Percentiles rank a stretch among this genome's conserved stretches.
Evolutionary conservation across 2,797 vertebrate genomes (phyloP).

Genomic region (Danio tinwini): DNA sequence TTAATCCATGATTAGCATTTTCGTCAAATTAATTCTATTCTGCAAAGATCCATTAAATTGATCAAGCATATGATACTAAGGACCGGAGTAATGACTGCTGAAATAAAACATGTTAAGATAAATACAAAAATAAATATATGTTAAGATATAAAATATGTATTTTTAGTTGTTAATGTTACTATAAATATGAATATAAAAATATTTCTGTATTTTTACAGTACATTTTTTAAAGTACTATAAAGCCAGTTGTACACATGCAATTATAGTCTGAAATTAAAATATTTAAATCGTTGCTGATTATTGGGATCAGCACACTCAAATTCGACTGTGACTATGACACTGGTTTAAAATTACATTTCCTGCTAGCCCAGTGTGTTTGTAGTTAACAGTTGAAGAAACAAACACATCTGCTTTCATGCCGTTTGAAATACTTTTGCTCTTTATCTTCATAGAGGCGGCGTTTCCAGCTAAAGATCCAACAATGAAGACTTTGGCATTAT

Average conservation of each 20-base stretch:
- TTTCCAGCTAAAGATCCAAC: conserved; percentile 39
- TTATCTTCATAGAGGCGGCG: conserved; percentile 49
- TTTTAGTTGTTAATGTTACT: neutral
- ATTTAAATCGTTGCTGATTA: neutral
- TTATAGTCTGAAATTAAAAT: neutral
- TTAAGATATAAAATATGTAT: neutral
- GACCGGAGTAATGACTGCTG: neutral
- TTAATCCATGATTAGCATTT: too few species aligned
- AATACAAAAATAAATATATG: too few species aligned
- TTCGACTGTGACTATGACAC: neutral
- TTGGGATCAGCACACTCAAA: neutral
- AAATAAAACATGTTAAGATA: neutral
- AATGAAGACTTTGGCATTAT: conserved; percentile 34
- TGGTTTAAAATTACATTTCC: neutral
- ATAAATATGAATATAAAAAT: neutral
- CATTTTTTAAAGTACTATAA: neutral
- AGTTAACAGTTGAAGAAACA: conserved; percentile 14
- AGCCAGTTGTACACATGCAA: neutral
- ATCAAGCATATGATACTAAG: neutral
- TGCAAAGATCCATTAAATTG: neutral
- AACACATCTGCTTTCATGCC: conserved; percentile 14
- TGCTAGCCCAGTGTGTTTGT: neutral
- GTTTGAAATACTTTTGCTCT: conserved; percentile 7
- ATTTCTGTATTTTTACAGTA: too few species aligned
- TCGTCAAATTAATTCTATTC: neutral